Evolutionary conservation across 2,797 vertebrate species (phyloP), one percentile per base, ranked within the genome.

Genomic region (Sebastes cheni): DNA sequence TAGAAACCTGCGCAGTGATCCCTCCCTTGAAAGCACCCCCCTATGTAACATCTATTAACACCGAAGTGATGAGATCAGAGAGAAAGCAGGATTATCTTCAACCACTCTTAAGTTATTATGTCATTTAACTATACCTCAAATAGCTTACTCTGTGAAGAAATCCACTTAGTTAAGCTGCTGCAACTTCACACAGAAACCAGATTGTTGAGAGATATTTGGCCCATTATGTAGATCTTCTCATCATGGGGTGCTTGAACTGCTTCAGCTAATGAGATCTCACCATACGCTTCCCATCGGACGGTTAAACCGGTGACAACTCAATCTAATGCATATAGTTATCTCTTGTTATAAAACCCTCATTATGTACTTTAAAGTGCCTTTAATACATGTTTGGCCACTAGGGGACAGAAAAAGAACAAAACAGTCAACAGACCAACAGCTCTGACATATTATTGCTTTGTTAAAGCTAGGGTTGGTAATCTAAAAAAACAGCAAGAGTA

Each of bases 1-100:
- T 95, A 96, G 94, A 93, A 94, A 91, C 86, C 88, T 85, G 91
- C 80, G 39, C 84, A 65, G 91, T 86, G 92, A 91, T 93, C 81
- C 83, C 87, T 93, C 92, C 91, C 93, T 89, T 94, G 93, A 93
- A 95, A 95, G 90, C 86, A 82, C 82, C 92, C 50, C 86, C 86
- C 90, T 75, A 65, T 81, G 86, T 90, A 93, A 95, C 94, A 93
- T 93, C 94, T 93, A 95, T 95, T 95, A 95, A 92, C 91, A 85
- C 87, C 20, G 77, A 71, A 84, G 89, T 82, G 92, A 93, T 90
- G 86, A 90, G 92, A 92, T 93, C 88, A 89, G 62, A 80, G 58
- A 81, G 75, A 80, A 72, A 73, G 80, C 68, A 67, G 76, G 89
- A 92, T 91, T 85, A 88, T 77, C 83, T 85, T 85, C 50, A 75